Evolutionary conservation across 2,797 vertebrate genomes (phyloP).

Genomic region (Melanotaenia nigrans): DNA sequence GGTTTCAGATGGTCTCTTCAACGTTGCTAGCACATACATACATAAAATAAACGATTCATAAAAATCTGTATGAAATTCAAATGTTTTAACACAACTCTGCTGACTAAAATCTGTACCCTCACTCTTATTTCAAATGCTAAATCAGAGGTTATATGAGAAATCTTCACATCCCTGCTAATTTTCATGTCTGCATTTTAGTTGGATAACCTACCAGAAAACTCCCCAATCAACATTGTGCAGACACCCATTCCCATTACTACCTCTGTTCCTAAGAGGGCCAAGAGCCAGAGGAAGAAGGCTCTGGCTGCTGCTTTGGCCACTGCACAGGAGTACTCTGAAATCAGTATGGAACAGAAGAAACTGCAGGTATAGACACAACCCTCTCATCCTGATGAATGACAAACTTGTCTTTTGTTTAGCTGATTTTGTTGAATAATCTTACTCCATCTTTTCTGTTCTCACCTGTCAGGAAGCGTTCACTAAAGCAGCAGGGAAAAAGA

Average conservation of each 20-base stretch:
- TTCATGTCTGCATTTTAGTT: conserved; percentile 78
- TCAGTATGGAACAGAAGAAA: conserved; percentile 99
- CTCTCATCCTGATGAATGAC: neutral
- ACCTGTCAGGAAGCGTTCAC: conserved; percentile 90
- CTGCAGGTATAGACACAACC: conserved; percentile 85
- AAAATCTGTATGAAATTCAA: neutral
- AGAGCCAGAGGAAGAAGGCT: conserved; percentile 99
- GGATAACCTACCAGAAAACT: conserved; percentile 96
- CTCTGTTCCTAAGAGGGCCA: conserved; percentile 96
- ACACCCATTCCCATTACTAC: conserved; percentile 99
- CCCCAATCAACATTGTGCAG: conserved; percentile 97
- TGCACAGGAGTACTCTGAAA: conserved; percentile 98
- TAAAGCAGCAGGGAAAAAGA: conserved; percentile 97
- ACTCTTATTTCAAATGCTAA: neutral
- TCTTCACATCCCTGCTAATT: neutral
- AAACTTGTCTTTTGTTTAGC: neutral
- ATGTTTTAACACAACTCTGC: neutral
- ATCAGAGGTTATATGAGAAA: neutral
- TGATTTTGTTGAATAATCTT: neutral
- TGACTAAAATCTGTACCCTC: neutral
- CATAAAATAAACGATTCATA: neutral
- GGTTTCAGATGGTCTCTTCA: neutral
- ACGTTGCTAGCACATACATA: neutral
- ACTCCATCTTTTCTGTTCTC: conserved; percentile 14
- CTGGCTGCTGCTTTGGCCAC: conserved; percentile 96